Evolutionary conservation across 2,888 invertebrate genomes (phyloP), one percentile per base, ranked within the genome.

Genomic region (Drosophila conformis): DNA sequence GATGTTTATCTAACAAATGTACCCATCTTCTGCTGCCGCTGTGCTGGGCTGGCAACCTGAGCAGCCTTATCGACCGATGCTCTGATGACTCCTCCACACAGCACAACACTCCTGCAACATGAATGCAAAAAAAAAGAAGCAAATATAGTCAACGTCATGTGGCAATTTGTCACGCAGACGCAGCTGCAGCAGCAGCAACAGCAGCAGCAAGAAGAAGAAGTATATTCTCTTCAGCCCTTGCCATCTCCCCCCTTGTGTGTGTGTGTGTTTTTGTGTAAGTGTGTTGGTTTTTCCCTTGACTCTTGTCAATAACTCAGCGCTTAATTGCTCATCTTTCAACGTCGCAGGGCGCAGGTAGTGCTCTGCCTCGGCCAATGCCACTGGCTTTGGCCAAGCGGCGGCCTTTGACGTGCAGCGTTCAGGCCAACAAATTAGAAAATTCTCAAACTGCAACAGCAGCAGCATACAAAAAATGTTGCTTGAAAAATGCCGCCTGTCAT

Each of bases 311-410:
- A 90, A 90, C 78, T 91, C 87, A 80, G 78, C 73, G 85, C 86
- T 83, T 90, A 91, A 90, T 91, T 91, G 90, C 90, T 87, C 85
- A 91, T 83, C 89, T 84, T 77, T 90, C 86, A 85, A 83, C 80
- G 82, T 83, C 82, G 70, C 68, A 66, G 69, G 56, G 57, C 63
- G 51, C 65, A 61, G 58, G 68, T 64, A 66, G 21, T 61, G 40
- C 31, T 48, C 27, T 46, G 40, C 15, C 4, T 46, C 21, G 13
- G 38, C 35, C 53, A 54, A 53, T 15, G 62, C 31, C 38, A n/a
- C 27, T 40, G 56, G n/a, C 56, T 38, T 56, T 51, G 38, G 68
- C 60, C 67, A 53, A 65, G 65, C 71, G 76, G 80, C 76, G 36
- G 76, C 73, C 69, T 81, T 76, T 79, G 71, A 70, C 70, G 70